Evolutionary conservation across 2,113 vertebrate species (phyloP).

Genomic region (Amphiprion ocellaris): DNA sequence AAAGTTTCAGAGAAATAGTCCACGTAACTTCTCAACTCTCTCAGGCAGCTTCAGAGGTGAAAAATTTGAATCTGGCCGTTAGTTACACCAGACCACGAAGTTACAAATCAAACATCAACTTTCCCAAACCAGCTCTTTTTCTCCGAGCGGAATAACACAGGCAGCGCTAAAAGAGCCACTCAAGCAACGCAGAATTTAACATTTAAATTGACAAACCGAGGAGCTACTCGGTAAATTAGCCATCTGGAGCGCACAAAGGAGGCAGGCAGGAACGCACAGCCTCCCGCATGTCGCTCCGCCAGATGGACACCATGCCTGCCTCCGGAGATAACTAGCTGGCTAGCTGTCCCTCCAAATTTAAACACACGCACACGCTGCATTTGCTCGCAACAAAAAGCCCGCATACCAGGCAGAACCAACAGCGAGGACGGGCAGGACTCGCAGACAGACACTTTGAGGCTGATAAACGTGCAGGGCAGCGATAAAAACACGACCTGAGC

Average conservation of each 20-base stretch:
- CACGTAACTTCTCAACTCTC: neutral
- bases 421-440: slow-evolving; percentile 16
- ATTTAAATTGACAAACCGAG: neutral
- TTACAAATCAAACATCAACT: slow-evolving; percentile 14
- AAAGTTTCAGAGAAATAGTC: neutral
- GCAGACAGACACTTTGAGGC: neutral
- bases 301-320: slow-evolving; percentile 85
- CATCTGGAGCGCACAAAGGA: slow-evolving; percentile 76
- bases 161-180: neutral
- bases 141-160: neutral
- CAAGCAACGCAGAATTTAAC: neutral
- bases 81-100: neutral
- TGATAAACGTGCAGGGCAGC: neutral
- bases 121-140: neutral
- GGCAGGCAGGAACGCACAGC: slow-evolving; percentile 49
- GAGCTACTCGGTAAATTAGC: slow-evolving; percentile 46
- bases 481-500: slow-evolving; percentile 3
- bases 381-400: slow-evolving; percentile 69
- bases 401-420: slow-evolving; percentile 69
- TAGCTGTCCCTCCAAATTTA: slow-evolving; percentile 82
- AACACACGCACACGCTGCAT: slow-evolving; percentile 81
- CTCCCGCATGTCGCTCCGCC: slow-evolving; percentile 77
- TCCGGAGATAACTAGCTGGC: slow-evolving; percentile 77
- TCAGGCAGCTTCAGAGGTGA: neutral
- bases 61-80: slow-evolving; percentile 18